phyloP scores from a whole-genome alignment of 2,113 vertebrate species.

The Podarcis cretensis region DNA sequence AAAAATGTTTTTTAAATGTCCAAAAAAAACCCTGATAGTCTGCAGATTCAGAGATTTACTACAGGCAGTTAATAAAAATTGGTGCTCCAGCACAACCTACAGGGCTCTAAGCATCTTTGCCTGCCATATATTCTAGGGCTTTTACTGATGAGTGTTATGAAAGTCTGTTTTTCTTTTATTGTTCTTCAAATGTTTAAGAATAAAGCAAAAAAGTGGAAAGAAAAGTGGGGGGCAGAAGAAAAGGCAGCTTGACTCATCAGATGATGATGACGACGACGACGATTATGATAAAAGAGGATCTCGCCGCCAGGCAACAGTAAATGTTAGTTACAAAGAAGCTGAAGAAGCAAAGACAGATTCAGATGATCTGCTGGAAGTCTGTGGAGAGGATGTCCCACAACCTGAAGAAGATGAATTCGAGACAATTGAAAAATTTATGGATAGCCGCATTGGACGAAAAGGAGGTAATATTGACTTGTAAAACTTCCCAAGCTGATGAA shows the following conservation, averaged over 20 bases:
- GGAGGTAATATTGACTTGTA: slow-evolving; percentile 80
- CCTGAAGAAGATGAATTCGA: slow-evolving; percentile 98
- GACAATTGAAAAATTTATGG: slow-evolving; percentile 97
- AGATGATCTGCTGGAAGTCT: slow-evolving; percentile 94
- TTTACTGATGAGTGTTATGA: not conserved
- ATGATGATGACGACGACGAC: slow-evolving; percentile 76
- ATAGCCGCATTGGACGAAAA: slow-evolving; percentile 89
- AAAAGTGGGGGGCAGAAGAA: slow-evolving; percentile 86
- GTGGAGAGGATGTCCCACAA: slow-evolving; percentile 94
- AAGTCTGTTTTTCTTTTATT: slow-evolving; percentile 12
- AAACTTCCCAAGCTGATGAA: not conserved
- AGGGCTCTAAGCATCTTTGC: not conserved
- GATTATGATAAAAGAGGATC: slow-evolving; percentile 90
- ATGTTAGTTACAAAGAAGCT: slow-evolving; percentile 97
- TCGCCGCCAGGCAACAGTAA: slow-evolving; percentile 95
- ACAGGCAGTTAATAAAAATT: not conserved
- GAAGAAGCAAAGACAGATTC: slow-evolving; percentile 98
- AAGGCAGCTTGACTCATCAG: slow-evolving; percentile 85
- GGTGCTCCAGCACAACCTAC: not conserved
- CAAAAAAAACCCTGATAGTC: not conserved
- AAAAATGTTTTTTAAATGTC: slow-evolving; percentile 64
- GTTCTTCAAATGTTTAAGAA: slow-evolving; percentile 72
- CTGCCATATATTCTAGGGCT: not conserved
- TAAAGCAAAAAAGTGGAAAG: slow-evolving; percentile 90
- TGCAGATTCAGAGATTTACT: not conserved